Conservation (phyloP, 2,888 invertebrate genomes). For the Epinotia bilunana region DNA sequence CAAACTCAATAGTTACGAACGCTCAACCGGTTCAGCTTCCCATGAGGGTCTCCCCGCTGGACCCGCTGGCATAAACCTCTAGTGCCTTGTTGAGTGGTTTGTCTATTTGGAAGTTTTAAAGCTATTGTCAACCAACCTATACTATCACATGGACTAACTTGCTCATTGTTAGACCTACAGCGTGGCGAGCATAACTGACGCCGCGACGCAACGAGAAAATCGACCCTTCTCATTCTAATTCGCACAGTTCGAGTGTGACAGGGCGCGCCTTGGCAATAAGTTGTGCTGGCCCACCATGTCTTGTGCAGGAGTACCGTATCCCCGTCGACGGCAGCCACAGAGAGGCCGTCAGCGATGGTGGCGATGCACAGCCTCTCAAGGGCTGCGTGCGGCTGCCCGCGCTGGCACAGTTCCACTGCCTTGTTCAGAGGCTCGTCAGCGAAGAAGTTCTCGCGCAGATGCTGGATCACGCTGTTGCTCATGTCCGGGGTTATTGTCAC, state of each 20-base stretch:
- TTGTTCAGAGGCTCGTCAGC: conserved; percentile 93
- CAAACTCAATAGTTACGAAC: conserved; percentile 84
- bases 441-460: conserved; percentile 90
- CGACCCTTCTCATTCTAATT: too few species aligned
- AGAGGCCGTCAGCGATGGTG: conserved; percentile 90
- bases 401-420: conserved; percentile 88
- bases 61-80: conserved; percentile 87
- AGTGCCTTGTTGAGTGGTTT: conserved; percentile 78
- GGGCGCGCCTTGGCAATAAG: too few species aligned
- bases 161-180: too few species aligned
- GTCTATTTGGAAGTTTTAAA: neutral
- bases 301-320: conserved; percentile 79
- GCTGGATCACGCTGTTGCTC: conserved; percentile 87
- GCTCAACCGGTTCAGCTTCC: conserved; percentile 89
- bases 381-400: conserved; percentile 88
- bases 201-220: neutral
- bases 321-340: conserved; percentile 87
- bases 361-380: conserved; percentile 89
- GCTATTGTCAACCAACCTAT: too few species aligned
- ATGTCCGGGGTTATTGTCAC: conserved; percentile 69
- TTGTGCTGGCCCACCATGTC: too few species aligned
- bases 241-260: too few species aligned
- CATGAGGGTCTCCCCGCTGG: conserved; percentile 87
- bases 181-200: too few species aligned
- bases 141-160: too few species aligned